Conservation (phyloP, 2,888 invertebrate genomes). For the Apamea anceps region DNA sequence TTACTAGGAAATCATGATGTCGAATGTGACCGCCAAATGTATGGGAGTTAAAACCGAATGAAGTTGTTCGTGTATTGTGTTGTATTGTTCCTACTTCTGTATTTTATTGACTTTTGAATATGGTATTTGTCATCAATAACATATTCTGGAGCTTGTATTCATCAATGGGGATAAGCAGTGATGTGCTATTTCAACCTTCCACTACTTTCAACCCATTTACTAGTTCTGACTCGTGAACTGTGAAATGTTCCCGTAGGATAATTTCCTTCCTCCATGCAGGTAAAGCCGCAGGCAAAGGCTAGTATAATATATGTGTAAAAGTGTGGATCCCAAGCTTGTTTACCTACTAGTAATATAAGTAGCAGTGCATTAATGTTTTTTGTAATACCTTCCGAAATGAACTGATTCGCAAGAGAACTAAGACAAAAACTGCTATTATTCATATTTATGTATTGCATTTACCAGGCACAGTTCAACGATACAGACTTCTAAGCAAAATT, state of each 20-base stretch:
- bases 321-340: background rate
- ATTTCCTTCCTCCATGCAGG: background rate
- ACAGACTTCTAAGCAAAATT: background rate
- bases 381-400: background rate
- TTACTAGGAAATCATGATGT: conserved; percentile 62
- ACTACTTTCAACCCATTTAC: background rate
- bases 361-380: background rate
- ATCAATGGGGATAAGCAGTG: too few relatives aligned
- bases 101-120: conserved; percentile 10
- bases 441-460: background rate
- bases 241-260: background rate
- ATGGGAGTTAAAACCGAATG: conserved; percentile 15
- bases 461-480: background rate
- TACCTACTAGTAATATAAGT: background rate
- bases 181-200: background rate
- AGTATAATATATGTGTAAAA: background rate
- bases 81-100: conserved; percentile 34
- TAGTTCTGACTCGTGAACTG: background rate
- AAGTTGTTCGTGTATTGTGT: conserved; percentile 3
- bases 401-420: background rate
- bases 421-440: too few relatives aligned
- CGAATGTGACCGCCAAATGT: conserved; percentile 58
- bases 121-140: background rate
- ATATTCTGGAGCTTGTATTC: background rate
- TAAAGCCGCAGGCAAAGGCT: background rate